A percentile compares a stretch with the other conserved stretches of the same genome.
phyloP scores from a whole-genome alignment of 2,888 invertebrate species.

The Hemistola chrysoprasaria region DNA sequence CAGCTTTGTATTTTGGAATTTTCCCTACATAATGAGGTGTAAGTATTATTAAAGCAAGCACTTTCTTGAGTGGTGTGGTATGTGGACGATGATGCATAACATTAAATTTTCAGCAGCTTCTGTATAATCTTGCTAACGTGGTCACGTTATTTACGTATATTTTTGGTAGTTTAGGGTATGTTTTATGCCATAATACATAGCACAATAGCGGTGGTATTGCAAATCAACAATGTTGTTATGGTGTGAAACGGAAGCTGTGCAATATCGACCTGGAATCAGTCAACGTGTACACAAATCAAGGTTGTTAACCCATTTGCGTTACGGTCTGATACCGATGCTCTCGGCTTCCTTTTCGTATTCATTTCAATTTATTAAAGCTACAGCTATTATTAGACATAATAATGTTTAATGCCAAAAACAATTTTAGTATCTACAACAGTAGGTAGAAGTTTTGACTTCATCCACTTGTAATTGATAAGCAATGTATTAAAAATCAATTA shows the following conservation, averaged over 20 bases:
- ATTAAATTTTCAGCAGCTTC: conserved; percentile 22
- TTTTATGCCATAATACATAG: conserved; percentile 17
- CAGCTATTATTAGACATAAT: conserved; percentile 18
- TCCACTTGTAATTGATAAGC: no score
- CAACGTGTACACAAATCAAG: conserved; percentile 64
- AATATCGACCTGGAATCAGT: conserved; percentile 46
- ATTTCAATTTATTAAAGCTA: conserved; percentile 38
- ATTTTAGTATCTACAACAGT: conserved; percentile 6
- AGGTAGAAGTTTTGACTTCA: no score
- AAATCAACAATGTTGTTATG: conserved; percentile 25
- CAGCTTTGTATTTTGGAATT: not conserved
- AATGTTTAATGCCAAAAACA: conserved; percentile 22
- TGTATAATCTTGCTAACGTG: conserved; percentile 11
- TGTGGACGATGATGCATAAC: conserved; percentile 15
- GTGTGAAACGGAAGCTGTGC: conserved; percentile 37
- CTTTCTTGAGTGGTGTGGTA: conserved; percentile 23
- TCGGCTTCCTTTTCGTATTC: conserved; percentile 53
- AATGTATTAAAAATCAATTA: no score
- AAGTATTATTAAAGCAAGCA: conserved; percentile 23
- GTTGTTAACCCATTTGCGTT: conserved; percentile 75
- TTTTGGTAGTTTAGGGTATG: conserved; percentile 14
- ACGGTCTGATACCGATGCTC: conserved; percentile 69
- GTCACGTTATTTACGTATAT: no score
- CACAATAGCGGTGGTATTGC: no score
- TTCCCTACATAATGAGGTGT: conserved; percentile 6